These are phyloP conservation scores for Calypte anna DNA, from an alignment of 2,113 vertebrate species.

Conservation along the genomic window DNA sequence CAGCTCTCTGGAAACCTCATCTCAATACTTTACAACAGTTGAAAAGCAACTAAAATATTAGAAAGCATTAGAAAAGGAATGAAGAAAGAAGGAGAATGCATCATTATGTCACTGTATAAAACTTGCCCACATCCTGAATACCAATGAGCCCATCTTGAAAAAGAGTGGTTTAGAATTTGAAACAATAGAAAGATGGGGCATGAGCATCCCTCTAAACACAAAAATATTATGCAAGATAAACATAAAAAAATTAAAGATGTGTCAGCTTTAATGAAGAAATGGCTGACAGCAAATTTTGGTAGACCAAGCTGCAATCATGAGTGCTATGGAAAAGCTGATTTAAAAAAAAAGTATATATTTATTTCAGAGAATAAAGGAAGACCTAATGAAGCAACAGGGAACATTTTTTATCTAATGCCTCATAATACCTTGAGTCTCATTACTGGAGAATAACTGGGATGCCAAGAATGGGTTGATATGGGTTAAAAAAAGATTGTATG, in stretches of 20 bases:
- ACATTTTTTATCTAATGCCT: neutral
- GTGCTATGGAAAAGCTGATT: neutral
- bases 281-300: neutral
- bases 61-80: neutral
- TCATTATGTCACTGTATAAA: slow-evolving; percentile 16
- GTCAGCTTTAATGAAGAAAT: neutral
- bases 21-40: slow-evolving; percentile 7
- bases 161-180: neutral
- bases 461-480: neutral
- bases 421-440: neutral
- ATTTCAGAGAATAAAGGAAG: neutral
- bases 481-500: neutral
- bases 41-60: slow-evolving; percentile 39
- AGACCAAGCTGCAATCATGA: neutral
- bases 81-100: slow-evolving; percentile 33
- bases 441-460: neutral
- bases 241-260: neutral
- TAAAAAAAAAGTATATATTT: neutral
- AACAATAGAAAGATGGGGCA: neutral
- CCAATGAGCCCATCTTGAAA: neutral
- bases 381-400: neutral
- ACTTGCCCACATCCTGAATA: slow-evolving; percentile 29
- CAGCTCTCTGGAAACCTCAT: slow-evolving; percentile 7
- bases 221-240: neutral
- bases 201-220: neutral